Evolutionary conservation across 2,113 vertebrate genomes (phyloP).

Genomic region (Stigmatopora argus): DNA sequence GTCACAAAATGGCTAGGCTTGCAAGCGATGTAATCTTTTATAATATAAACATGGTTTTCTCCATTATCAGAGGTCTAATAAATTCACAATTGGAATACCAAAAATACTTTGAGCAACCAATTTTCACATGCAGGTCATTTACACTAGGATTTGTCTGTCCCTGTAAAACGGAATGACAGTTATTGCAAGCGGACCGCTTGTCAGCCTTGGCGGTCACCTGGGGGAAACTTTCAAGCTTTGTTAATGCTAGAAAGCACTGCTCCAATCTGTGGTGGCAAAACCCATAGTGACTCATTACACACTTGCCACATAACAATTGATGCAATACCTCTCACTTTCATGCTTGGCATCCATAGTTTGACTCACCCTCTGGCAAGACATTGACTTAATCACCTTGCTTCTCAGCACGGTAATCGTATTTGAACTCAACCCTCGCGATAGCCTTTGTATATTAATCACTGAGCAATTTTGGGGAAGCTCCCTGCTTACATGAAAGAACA

Average conservation of each 20-base stretch:
- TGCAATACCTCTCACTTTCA: not conserved
- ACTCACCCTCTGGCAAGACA: not conserved
- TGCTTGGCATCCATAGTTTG: not conserved
- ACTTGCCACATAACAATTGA: not conserved
- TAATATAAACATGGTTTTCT: no score
- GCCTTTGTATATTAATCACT: not conserved
- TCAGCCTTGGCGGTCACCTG: not conserved
- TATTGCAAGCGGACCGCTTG: not conserved
- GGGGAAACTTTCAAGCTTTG: not conserved
- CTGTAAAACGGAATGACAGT: not conserved
- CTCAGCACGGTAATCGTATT: not conserved
- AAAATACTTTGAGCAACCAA: no score
- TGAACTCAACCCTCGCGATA: no score
- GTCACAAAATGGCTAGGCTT: no score
- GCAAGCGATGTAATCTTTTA: no score
- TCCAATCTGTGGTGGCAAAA: not conserved
- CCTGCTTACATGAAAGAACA: constrained; percentile 13
- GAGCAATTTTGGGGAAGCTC: constrained; percentile 3
- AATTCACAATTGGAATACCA: no score
- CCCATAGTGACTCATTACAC: not conserved
- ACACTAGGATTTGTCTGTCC: no score
- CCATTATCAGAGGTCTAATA: no score
- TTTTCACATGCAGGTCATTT: no score
- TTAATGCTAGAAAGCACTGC: not conserved
- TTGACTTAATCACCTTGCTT: not conserved